Conservation (phyloP, 2,888 invertebrate genomes). For the Monoplex corrugatus region DNA sequence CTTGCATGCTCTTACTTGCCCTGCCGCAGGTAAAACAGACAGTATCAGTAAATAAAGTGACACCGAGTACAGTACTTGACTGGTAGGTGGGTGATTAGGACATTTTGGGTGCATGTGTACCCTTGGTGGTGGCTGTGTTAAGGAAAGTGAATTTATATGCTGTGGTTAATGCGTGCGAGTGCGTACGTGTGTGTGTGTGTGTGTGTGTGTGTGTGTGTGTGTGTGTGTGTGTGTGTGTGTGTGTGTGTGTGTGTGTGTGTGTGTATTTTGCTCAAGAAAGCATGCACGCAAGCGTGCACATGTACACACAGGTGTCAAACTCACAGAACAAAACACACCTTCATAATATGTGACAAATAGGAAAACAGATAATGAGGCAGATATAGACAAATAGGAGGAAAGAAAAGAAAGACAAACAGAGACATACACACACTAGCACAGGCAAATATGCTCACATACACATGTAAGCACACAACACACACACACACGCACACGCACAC, state of each 20-base stretch:
- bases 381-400: neutral
- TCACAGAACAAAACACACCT: too few species aligned
- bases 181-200: conserved; percentile 11
- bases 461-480: conserved; percentile 6
- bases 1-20: too few species aligned
- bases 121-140: too few species aligned
- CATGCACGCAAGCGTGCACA: neutral
- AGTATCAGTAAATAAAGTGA: too few species aligned
- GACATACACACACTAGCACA: conserved; percentile 2
- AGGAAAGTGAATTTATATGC: too few species aligned
- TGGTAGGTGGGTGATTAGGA: too few species aligned
- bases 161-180: neutral
- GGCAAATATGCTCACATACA: neutral
- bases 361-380: too few species aligned
- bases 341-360: too few species aligned
- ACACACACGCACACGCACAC: neutral
- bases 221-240: conserved; percentile 26
- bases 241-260: conserved; percentile 22
- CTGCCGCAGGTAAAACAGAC: too few species aligned
- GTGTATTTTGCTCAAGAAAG: neutral
- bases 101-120: too few species aligned
- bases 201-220: conserved; percentile 14
- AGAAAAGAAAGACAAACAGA: neutral
- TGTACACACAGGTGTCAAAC: too few species aligned
- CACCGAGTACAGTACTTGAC: too few species aligned